Base-by-base conservation (phyloP, 2,113 vertebrate genomes). In the Neotoma lepida region DNA sequence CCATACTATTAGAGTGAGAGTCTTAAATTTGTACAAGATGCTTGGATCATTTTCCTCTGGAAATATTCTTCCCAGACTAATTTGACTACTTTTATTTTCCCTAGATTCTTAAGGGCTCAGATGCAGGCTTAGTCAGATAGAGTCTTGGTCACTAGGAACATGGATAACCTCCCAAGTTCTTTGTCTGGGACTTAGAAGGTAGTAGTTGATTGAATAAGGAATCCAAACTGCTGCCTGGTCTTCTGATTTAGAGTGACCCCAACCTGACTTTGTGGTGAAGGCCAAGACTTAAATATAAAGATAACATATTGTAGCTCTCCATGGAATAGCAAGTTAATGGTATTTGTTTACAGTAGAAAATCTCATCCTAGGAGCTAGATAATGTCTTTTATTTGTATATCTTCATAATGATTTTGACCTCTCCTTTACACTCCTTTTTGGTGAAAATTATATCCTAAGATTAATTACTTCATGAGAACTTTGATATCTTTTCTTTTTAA, bases 1-100 rank as follows among this genome's bases (percentile, higher is more conserved):
- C 30, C 64, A 63, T 86, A 68, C 18, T 93, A 22, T 92, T 92
- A 93, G 94, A 70, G 28, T 33, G 17, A 93, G 49, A 58, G 33
- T 95, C 35, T 81, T 95, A 94, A 96, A 89, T 93, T 86, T 92
- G n/a, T 88, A 33, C 49, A 87, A 88, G 84, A 74, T 74, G 10
- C 46, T 39, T 82, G 49, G 24, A 92, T 71, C 9, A 10, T 92
- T 92, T 97, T 94, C 56, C n/a, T 90, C 39, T 84, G 61, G 41
- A 94, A 91, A 89, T 90, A 41, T 93, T 90, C n/a, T 95, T 86
- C 56, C 44, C 76, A 87, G 54, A 87, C 63, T 86, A 88, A 90
- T 86, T 6, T 90, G 77, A 93, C 58, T 93, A 66, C 15, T 94
- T 46, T 39, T 70, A 30, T 86, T 49, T 68, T 84, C 63, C 44